Percentiles rank a stretch among this genome's conserved stretches.
Evolutionary conservation across 2,888 invertebrate genomes (phyloP).

Genomic region (Epirrhoe tristata): DNA sequence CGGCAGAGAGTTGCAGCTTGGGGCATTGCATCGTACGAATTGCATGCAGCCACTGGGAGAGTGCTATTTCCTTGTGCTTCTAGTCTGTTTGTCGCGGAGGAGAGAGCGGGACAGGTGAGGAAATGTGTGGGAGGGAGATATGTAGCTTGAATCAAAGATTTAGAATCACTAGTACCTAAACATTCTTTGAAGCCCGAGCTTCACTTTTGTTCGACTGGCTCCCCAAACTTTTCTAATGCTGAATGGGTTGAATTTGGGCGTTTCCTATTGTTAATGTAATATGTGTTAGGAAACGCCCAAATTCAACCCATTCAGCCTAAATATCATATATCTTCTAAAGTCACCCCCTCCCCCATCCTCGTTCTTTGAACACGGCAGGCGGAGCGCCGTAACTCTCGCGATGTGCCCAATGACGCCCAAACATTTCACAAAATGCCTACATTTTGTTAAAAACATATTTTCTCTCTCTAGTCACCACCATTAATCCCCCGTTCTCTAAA

Average conservation of each 20-base stretch:
- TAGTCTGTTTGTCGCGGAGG: slow-evolving; percentile 92
- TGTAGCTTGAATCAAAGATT: not conserved
- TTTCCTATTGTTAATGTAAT: no score
- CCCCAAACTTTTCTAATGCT: no score
- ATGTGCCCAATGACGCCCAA: no score
- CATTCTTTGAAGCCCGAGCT: no score
- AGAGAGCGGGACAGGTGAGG: slow-evolving; percentile 66
- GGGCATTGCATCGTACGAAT: slow-evolving; percentile 97
- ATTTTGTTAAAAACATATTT: not conserved
- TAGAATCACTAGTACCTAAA: no score
- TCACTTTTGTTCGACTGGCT: no score
- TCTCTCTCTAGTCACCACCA: slow-evolving; percentile 65
- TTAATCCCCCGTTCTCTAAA: slow-evolving; percentile 73
- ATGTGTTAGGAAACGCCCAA: no score
- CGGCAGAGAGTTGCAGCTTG: slow-evolving; percentile 95
- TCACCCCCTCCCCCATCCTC: slow-evolving; percentile 71
- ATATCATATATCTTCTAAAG: slow-evolving; percentile 47
- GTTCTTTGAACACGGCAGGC: slow-evolving; percentile 73
- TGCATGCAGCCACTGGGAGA: slow-evolving; percentile 92
- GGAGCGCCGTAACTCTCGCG: slow-evolving; percentile 67
- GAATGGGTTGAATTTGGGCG: no score
- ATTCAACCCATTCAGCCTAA: no score
- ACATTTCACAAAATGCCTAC: no score
- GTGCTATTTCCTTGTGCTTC: slow-evolving; percentile 96
- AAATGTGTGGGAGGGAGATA: not conserved